These are phyloP conservation scores for Idris sp. DNA, from an alignment of 1,140 invertebrate species.

Conservation along the genomic window DNA sequence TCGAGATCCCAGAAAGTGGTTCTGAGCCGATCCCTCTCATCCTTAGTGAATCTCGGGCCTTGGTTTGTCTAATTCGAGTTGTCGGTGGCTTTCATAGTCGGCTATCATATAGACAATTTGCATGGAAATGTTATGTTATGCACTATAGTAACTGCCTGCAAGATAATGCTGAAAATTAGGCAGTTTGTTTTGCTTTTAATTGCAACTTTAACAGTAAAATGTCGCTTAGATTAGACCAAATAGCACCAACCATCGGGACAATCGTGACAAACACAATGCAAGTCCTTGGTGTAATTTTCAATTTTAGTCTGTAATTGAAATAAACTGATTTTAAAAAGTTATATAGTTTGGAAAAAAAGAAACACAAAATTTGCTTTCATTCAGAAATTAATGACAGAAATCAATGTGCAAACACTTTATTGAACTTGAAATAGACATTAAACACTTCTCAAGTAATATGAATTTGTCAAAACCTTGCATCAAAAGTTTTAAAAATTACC, in stretches of 20 bases:
- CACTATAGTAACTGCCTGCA: slow-evolving; percentile 41
- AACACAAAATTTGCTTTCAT: slow-evolving; percentile 49
- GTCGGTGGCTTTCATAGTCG: slow-evolving; percentile 65
- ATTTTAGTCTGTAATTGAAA: not conserved
- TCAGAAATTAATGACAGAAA: slow-evolving; percentile 30
- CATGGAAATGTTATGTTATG: slow-evolving; percentile 60
- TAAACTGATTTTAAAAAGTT: no score
- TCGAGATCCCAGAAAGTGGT: slow-evolving; percentile 69
- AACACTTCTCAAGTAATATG: no score
- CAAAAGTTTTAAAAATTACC: no score
- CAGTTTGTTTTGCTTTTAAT: slow-evolving; percentile 47
- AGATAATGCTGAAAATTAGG: slow-evolving; percentile 50
- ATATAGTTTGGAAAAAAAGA: not conserved
- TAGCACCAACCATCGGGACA: not conserved
- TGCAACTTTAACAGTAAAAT: slow-evolving; percentile 25
- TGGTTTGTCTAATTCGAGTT: slow-evolving; percentile 76
- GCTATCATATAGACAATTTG: slow-evolving; percentile 59
- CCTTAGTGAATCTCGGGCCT: slow-evolving; percentile 69
- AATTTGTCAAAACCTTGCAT: no score
- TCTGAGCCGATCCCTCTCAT: slow-evolving; percentile 76
- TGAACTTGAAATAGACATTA: no score
- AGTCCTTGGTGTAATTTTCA: not conserved
- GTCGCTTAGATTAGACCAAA: slow-evolving; percentile 11
- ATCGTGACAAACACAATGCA: not conserved
- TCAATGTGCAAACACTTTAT: slow-evolving; percentile 49